Percentiles rank a stretch among this genome's conserved stretches.
phyloP scores from a whole-genome alignment of 2,113 vertebrate genomes.

The Aegypius monachus region DNA sequence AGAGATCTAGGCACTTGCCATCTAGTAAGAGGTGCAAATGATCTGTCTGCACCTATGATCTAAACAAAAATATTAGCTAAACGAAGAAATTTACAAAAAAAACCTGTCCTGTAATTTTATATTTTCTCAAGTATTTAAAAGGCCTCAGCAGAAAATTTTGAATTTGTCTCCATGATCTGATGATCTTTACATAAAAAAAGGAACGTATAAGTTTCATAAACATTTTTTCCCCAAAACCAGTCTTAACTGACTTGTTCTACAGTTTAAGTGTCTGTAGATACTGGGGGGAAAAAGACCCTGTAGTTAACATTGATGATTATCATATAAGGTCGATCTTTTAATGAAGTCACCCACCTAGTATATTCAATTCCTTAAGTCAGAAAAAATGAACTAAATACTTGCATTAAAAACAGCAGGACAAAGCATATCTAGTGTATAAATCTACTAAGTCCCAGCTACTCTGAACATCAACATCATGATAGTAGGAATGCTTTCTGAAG shows the following conservation, averaged over 20 bases:
- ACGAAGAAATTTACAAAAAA: background rate
- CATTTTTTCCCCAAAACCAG: background rate
- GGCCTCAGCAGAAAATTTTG: background rate
- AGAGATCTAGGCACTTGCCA: background rate
- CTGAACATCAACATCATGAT: background rate
- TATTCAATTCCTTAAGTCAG: background rate
- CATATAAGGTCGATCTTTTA: background rate
- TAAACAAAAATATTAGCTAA: background rate
- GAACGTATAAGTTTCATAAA: fast-evolving
- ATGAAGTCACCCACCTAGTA: background rate
- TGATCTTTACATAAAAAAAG: background rate
- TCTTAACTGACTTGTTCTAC: background rate
- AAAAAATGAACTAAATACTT: background rate
- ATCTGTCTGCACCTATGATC: background rate
- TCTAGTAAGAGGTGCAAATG: background rate
- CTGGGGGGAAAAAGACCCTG: fast-evolving
- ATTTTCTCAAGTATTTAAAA: background rate
- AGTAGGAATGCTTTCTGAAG: background rate
- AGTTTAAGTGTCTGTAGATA: background rate
- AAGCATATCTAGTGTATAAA: background rate
- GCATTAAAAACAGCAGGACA: background rate
- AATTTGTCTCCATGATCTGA: fast-evolving
- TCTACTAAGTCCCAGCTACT: background rate
- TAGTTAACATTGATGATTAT: background rate
- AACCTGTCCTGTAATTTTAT: background rate